Evolutionary conservation across 2,888 invertebrate species (phyloP).

Genomic region (Heliconius erato): DNA sequence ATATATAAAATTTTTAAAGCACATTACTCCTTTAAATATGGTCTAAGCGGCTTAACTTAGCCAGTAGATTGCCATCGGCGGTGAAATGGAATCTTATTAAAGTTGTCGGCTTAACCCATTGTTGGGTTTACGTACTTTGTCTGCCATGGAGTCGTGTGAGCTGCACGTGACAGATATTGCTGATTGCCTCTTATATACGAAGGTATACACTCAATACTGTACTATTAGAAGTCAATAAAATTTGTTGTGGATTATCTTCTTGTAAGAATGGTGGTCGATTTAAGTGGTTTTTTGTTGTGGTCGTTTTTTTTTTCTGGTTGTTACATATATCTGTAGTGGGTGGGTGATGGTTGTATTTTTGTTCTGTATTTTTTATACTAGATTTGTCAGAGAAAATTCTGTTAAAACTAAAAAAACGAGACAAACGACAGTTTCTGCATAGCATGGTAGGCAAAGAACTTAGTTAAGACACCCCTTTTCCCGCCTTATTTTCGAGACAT

Average conservation of each 20-base stretch:
- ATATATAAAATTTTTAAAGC: not conserved
- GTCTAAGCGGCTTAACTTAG: constrained; percentile 37
- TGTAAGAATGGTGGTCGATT: not conserved
- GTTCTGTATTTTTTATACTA: too few species aligned
- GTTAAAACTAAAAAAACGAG: too few species aligned
- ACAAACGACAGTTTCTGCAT: too few species aligned
- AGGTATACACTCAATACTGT: not conserved
- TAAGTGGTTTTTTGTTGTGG: not conserved
- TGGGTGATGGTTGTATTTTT: not conserved
- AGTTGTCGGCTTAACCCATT: constrained; percentile 45
- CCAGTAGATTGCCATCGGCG: constrained; percentile 38
- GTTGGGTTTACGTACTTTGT: constrained; percentile 38
- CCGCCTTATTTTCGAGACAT: too few species aligned
- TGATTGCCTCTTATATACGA: constrained; percentile 41
- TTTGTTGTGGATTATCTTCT: constrained; percentile 9
- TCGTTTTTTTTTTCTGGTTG: not conserved
- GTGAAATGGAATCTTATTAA: constrained; percentile 48
- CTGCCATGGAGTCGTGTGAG: constrained; percentile 43
- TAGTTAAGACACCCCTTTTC: too few species aligned
- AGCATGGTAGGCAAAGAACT: too few species aligned
- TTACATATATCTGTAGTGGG: not conserved
- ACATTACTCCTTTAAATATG: constrained; percentile 33
- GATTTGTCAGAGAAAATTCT: too few species aligned
- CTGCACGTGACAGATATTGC: constrained; percentile 50
- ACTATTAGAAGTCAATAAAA: constrained; percentile 15